These are phyloP conservation scores for Ciconia boyciana DNA, from an alignment of 2,113 vertebrate genomes.

Conservation along the genomic window DNA sequence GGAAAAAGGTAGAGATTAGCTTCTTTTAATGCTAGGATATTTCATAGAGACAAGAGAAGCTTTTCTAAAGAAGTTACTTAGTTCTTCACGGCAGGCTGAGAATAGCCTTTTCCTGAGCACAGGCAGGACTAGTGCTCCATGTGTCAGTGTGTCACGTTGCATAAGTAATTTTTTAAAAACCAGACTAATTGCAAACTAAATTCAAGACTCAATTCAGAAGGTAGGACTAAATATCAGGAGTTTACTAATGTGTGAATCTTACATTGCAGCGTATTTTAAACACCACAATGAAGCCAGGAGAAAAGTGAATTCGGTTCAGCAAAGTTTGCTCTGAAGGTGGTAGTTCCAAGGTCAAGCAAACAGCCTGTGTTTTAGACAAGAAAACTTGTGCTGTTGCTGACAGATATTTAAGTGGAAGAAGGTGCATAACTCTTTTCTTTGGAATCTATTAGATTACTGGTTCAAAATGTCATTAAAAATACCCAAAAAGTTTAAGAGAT, in stretches of 20 bases:
- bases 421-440: background rate
- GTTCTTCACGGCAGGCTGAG: background rate
- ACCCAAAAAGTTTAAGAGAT: background rate
- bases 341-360: background rate
- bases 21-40: background rate
- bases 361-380: background rate
- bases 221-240: background rate
- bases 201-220: background rate
- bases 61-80: background rate
- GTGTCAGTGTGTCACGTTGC: background rate
- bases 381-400: background rate
- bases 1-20: background rate
- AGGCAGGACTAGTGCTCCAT: background rate
- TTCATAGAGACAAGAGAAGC: background rate
- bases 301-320: background rate
- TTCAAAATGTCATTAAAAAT: background rate
- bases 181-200: background rate
- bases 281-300: background rate
- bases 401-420: background rate
- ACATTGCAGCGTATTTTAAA: background rate
- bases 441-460: background rate
- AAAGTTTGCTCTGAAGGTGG: background rate
- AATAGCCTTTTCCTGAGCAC: background rate
- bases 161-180: background rate
- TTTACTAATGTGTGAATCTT: background rate